Base-by-base conservation (phyloP, 1,140 invertebrate species). In the Drosophila albomicans region DNA sequence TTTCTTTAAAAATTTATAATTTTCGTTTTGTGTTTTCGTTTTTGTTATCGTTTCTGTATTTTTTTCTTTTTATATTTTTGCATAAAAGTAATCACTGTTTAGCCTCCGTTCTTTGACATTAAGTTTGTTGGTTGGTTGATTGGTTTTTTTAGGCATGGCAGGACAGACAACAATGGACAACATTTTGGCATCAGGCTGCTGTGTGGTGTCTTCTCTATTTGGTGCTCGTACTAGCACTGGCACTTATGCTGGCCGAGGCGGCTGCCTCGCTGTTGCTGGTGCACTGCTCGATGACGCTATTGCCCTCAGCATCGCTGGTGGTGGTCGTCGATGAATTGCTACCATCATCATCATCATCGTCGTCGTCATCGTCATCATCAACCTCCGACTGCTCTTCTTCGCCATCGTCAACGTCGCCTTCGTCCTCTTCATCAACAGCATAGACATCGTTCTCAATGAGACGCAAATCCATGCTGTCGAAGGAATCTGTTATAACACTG, bases 61-160 rank as follows among this genome's bases (percentile, higher is more conserved):
- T 54, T 76, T 85, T 38, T 38, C 10, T 38, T 38, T 78, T 56
- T 58, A 20, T 63, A 28, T 68, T 71, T 71, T 64, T 58, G 64
- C 58, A 65, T 69, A 74, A 84, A 88, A 89, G 78, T 81, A 88
- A 88, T 88, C 85, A 88, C 85, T 85, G 85, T 85, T 89, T 88
- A 88, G 85, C 85, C 85, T 88, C 85, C 85, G 71, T 88, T 89
- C 81, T 89, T 89, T 88, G 85, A 88, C 85, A 88, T 89, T 89
- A 89, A 89, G 85, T 88, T 89, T 56, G 56, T 86, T 67, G 67
- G 48, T 82, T 88, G 58, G 52, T 80, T 81, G 61, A 45, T 69
- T 69, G 54, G 63, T 15, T 70, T 38, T 70, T 32, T 32, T 62
- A 69, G 71, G 72, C 80, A 79, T 75, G 81, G 67, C 73, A 78